Evolutionary conservation across 2,888 invertebrate genomes (phyloP).

Genomic region (Cosmorhoe ocellata): DNA sequence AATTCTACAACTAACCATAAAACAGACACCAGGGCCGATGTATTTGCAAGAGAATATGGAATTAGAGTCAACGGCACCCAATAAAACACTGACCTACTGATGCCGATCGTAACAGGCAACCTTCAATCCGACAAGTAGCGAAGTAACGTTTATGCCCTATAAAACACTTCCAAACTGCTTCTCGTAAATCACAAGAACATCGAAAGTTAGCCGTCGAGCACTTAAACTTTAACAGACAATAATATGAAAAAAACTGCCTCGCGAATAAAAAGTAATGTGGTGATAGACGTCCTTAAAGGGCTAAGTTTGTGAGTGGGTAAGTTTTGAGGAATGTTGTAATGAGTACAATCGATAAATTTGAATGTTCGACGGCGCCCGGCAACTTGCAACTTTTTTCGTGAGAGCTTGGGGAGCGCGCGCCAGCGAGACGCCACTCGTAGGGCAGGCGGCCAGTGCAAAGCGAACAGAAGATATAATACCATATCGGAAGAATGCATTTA

Average conservation of each 20-base stretch:
- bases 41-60: constrained; percentile 45
- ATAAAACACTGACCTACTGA: constrained; percentile 68
- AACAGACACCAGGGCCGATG: constrained; percentile 34
- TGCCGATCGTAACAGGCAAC: constrained; percentile 63
- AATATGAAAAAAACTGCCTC: constrained; percentile 78
- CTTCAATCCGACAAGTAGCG: constrained; percentile 79
- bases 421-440: constrained; percentile 65
- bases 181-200: constrained; percentile 69
- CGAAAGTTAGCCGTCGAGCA: constrained; percentile 77
- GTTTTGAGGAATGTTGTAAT: constrained; percentile 80
- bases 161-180: constrained; percentile 78
- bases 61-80: constrained; percentile 40
- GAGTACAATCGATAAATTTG: constrained; percentile 82
- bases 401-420: constrained; percentile 70
- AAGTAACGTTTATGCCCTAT: constrained; percentile 80
- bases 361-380: constrained; percentile 79
- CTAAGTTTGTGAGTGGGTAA: constrained; percentile 76
- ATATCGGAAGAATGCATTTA: too few species aligned
- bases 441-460: constrained; percentile 34
- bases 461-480: constrained; percentile 13
- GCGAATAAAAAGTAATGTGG: constrained; percentile 77
- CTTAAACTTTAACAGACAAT: constrained; percentile 82
- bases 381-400: constrained; percentile 81
- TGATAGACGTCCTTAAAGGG: constrained; percentile 71
- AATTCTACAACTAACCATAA: constrained; percentile 26